Conservation (phyloP, 2,113 vertebrate species). For the Gasterosteus aculeatus region DNA sequence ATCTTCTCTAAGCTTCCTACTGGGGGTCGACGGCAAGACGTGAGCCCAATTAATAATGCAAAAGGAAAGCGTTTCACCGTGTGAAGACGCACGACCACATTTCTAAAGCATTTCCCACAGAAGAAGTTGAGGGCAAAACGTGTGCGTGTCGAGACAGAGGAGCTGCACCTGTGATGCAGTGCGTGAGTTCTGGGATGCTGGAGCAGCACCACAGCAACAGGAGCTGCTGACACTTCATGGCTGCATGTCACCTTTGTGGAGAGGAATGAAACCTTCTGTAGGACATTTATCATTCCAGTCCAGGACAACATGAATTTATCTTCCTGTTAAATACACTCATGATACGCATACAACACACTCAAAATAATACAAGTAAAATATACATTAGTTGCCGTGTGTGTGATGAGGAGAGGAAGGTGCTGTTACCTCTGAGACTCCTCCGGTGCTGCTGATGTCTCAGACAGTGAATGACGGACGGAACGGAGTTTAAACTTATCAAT, state of each 20-base stretch:
- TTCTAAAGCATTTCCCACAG: neutral
- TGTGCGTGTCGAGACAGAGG: fast-evolving
- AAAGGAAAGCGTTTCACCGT: neutral
- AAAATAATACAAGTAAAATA: neutral
- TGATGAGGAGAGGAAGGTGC: constrained; percentile 3
- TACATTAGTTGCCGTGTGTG: neutral
- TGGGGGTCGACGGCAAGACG: neutral
- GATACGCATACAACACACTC: neutral
- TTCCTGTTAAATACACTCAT: neutral
- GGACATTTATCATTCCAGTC: neutral
- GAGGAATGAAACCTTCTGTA: neutral
- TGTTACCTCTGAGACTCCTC: constrained; percentile 47
- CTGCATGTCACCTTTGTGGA: constrained; percentile 2
- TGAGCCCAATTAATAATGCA: neutral
- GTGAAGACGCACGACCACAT: neutral
- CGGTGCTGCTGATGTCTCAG: constrained; percentile 24
- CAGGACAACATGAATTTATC: neutral
- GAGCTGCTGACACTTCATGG: constrained; percentile 38
- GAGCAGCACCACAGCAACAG: constrained; percentile 38
- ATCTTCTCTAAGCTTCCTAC: constrained; percentile 4
- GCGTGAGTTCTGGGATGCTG: neutral
- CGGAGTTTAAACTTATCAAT: constrained; percentile 42
- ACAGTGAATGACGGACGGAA: constrained; percentile 36
- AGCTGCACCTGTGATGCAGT: constrained; percentile 25
- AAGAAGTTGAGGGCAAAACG: neutral